Conservation (phyloP, 2,113 vertebrate species). For the Tetrao urogallus region DNA sequence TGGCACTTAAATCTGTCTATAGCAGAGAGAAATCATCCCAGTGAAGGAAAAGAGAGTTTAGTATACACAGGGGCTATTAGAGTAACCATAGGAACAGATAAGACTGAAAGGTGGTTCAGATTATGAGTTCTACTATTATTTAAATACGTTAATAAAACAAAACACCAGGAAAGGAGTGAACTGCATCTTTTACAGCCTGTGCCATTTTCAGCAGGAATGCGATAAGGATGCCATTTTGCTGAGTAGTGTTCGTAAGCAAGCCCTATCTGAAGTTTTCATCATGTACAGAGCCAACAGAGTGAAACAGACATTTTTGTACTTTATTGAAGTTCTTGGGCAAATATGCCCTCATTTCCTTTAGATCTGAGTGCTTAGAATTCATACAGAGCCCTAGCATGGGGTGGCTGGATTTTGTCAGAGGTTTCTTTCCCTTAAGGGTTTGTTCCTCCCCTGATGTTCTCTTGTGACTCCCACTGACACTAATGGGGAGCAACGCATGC, state of each 20-base stretch:
- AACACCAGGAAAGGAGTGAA: not conserved
- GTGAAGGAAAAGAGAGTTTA: not conserved
- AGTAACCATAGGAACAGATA: not conserved
- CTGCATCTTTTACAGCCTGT: not conserved
- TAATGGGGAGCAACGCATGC: not conserved
- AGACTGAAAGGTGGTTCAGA: not conserved
- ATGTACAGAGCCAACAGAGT: not conserved
- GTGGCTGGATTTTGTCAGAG: not conserved
- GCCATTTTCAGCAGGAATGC: not conserved
- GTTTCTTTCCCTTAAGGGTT: conserved; percentile 28
- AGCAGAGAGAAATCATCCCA: not conserved
- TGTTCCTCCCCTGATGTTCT: not conserved
- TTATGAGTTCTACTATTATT: not conserved
- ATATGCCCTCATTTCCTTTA: conserved; percentile 31
- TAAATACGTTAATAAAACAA: not conserved
- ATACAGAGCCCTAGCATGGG: not conserved
- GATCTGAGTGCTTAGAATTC: not conserved
- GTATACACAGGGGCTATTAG: not conserved
- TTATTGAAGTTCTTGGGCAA: conserved; percentile 12
- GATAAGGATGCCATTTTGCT: not conserved
- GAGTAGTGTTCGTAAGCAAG: not conserved
- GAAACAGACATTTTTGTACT: not conserved
- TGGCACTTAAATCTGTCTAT: not conserved
- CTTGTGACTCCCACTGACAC: not conserved
- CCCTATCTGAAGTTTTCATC: not conserved